Evolutionary conservation across 2,113 vertebrate genomes (phyloP), one percentile per base, ranked within the genome.

Genomic region (Rhinoptilus africanus): DNA sequence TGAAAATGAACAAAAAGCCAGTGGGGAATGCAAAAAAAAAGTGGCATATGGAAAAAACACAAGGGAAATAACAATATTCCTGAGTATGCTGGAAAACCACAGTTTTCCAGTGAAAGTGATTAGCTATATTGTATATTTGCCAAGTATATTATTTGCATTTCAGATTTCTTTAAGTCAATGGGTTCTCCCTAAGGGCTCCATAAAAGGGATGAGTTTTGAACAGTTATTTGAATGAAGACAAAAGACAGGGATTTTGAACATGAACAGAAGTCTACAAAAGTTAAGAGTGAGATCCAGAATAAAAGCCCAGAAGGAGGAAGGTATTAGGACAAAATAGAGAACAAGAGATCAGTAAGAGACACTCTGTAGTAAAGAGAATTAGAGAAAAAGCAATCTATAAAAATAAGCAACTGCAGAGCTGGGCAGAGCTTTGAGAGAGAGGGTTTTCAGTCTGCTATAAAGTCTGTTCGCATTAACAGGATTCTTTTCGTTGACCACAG

Each of bases 211-310:
- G 39, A 67, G 21, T 48, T 96, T 96, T 87, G 39, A 91, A 72
- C 47, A 81, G 60, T 74, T 94, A 93, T 64, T 78, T 87, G 68
- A 89, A 54, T 85, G 56, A 91, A 96, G 83, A 93, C 32, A 88
- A 80, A 90, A 85, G 32, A 63, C 39, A 50, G 13, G 9, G 34
- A 79, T 94, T 89, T 94, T 53, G 82, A 7, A 81, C 10, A 77
- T 64, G 23, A 78, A 43, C 5, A 68, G 24, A 87, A 74, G 16
- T 47, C 11, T 67, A 89, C 30, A 72, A 41, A 89, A 92, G 28
- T 84, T 85, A 92, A 86, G 59, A 62, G 51, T 57, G 30, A 89
- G 48, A 95, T 66, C 48, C 28, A 81, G 57, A 90, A 88, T 51
- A 88, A 92, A 95, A 77, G 22, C 11, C 20, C 27, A 76, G 50